Percentiles rank a stretch among this genome's conserved stretches.
Conservation (phyloP, 2,113 vertebrate species). For the Procapra przewalskii region DNA sequence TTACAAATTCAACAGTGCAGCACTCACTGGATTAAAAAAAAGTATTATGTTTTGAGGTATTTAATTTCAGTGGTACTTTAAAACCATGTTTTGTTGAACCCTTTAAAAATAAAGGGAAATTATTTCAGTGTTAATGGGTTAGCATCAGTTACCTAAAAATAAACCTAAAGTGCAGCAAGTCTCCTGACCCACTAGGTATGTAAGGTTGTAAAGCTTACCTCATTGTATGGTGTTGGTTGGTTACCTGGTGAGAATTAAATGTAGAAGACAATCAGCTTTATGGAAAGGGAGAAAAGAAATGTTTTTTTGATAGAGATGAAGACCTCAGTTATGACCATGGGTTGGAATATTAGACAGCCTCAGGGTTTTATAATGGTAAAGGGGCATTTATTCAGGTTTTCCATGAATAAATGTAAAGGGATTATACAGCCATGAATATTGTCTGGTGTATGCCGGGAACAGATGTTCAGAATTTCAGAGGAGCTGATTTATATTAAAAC, state of each 20-base stretch:
- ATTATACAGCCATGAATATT: background rate
- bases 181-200: background rate
- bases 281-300: background rate
- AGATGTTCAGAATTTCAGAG: background rate
- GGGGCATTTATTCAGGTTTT: background rate
- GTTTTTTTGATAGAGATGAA: background rate
- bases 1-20: background rate
- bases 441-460: background rate
- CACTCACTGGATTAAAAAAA: background rate
- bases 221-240: background rate
- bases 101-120: background rate
- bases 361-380: background rate
- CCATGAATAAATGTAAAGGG: background rate
- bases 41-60: background rate
- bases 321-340: background rate
- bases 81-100: background rate
- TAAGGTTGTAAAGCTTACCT: background rate
- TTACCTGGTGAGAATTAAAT: background rate
- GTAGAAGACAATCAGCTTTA: background rate
- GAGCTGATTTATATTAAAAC: background rate
- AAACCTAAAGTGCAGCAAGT: background rate
- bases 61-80: background rate
- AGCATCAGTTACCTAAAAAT: background rate
- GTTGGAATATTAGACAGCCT: background rate
- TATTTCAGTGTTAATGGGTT: background rate